Percentiles rank a stretch among this genome's conserved stretches.
Conservation (phyloP, 1,140 invertebrate species). For the Mizuhopecten yessoensis region DNA sequence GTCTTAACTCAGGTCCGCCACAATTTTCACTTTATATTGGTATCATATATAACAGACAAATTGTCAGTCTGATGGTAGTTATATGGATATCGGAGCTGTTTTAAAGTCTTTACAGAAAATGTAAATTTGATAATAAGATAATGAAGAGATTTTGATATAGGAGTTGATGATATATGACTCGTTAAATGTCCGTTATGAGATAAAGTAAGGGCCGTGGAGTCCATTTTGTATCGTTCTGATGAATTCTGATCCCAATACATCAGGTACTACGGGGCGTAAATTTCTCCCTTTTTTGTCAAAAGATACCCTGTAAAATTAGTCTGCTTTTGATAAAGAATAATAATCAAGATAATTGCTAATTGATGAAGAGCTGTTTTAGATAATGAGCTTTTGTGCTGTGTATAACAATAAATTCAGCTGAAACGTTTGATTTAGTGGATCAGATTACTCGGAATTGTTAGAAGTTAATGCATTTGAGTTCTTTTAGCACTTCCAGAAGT, state of each 20-base stretch:
- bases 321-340: slow-evolving; percentile 18
- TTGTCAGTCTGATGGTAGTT: background rate
- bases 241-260: background rate
- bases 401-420: slow-evolving; percentile 14
- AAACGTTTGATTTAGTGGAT: background rate
- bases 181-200: background rate
- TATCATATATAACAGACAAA: background rate
- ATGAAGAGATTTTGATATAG: background rate
- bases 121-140: background rate
- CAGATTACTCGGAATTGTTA: background rate
- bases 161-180: background rate
- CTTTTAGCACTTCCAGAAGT: background rate
- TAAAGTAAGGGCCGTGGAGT: background rate
- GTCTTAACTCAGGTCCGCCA: too few species aligned
- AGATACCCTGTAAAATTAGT: background rate
- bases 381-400: background rate
- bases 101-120: slow-evolving; percentile 1
- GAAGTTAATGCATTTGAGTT: background rate
- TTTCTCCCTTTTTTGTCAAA: background rate
- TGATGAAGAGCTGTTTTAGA: slow-evolving; percentile 16
- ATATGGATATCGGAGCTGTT: background rate
- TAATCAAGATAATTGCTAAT: slow-evolving; percentile 25
- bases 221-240: background rate
- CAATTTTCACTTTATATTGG: background rate
- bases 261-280: background rate